A percentile compares a stretch with the other conserved stretches of the same genome.
These are phyloP conservation scores for Crax fasciolata DNA, from an alignment of 2,797 vertebrate species.

Conservation along the genomic window DNA sequence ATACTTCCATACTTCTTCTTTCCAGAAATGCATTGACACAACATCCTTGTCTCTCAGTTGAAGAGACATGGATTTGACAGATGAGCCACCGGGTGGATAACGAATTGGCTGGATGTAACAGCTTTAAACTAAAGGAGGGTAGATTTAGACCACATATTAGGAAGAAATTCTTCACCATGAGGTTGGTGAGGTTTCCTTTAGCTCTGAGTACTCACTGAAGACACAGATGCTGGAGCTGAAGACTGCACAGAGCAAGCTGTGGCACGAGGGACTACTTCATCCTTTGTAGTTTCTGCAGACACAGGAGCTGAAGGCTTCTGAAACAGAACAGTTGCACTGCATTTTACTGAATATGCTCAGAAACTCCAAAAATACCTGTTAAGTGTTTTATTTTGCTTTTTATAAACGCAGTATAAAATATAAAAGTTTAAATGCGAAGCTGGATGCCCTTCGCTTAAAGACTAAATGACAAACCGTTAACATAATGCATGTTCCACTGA, in stretches of 20 bases:
- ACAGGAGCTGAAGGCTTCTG: background rate
- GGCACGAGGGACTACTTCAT: conserved; percentile 44
- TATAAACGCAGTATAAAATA: accelerated
- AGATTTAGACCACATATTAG: background rate
- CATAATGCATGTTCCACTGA: background rate
- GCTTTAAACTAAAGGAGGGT: background rate
- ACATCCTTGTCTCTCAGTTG: background rate
- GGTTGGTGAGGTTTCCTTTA: background rate
- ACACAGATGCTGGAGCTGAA: background rate
- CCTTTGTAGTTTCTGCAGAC: background rate
- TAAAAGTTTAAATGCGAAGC: background rate
- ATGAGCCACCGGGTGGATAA: background rate
- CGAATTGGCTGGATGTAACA: background rate
- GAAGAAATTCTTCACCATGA: background rate
- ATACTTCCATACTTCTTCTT: background rate
- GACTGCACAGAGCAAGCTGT: conserved; percentile 70
- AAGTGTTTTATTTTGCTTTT: background rate
- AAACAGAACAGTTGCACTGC: background rate
- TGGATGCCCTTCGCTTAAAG: background rate
- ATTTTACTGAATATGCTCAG: background rate
- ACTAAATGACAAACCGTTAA: background rate
- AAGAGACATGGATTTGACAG: background rate
- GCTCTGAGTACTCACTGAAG: conserved; percentile 72
- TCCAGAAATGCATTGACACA: background rate
- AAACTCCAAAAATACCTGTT: background rate